Percentiles rank a stretch among this genome's conserved stretches.
Conservation (phyloP, 2,888 invertebrate genomes). For the Piscicola geometra region DNA sequence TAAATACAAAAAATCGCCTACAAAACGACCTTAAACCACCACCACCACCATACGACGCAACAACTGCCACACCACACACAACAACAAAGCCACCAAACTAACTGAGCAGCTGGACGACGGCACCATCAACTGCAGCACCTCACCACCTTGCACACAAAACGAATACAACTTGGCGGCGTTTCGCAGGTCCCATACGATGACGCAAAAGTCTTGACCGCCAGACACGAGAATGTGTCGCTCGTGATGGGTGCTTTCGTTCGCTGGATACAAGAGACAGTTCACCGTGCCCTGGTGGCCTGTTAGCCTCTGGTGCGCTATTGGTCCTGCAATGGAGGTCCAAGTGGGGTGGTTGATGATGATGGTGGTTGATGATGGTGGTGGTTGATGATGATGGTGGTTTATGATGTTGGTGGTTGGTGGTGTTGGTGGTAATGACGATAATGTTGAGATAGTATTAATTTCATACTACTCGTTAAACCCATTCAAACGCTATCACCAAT, state of each 20-base stretch:
- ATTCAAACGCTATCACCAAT: no score
- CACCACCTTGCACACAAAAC: conserved; percentile 96
- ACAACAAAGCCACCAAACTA: no score
- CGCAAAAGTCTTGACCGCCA: conserved; percentile 95
- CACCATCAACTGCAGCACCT: conserved; percentile 86
- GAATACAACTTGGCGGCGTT: conserved; percentile 81
- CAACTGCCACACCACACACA: no score
- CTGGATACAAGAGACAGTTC: conserved; percentile 89
- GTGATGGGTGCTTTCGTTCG: conserved; percentile 71
- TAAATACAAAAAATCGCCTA: no score
- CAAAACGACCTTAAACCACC: no score
- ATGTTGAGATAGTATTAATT: no score
- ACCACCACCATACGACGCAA: no score
- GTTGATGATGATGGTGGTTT: no score
- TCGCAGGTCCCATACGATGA: conserved; percentile 90
- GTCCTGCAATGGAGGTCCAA: conserved; percentile 34
- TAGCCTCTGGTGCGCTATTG: conserved; percentile 43
- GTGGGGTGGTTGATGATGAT: background rate
- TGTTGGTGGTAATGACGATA: background rate
- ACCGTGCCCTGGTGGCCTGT: conserved; percentile 84
- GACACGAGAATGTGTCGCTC: conserved; percentile 67
- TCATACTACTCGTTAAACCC: no score
- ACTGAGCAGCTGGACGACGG: conserved; percentile 76
- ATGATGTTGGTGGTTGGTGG: no score
- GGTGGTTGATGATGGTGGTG: no score